Evolutionary conservation across 2,113 vertebrate species (phyloP).

Genomic region (Channa argus): DNA sequence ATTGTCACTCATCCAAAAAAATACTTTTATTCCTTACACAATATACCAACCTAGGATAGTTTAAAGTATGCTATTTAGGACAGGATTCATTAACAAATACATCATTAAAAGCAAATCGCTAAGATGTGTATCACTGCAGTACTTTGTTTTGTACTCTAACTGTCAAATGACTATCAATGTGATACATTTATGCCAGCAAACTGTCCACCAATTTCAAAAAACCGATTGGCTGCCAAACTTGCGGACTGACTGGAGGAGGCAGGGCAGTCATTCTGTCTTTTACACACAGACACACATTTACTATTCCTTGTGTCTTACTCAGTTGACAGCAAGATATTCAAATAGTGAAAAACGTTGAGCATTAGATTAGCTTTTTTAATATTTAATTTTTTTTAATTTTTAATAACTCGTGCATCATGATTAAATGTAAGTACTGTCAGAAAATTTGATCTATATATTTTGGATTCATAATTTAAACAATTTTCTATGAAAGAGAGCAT

Average conservation of each 20-base stretch:
- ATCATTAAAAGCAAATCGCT: no score
- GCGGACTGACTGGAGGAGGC: neutral
- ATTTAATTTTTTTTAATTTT: neutral
- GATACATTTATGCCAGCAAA: conserved; percentile 5
- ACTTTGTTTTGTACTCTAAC: neutral
- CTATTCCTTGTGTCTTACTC: neutral
- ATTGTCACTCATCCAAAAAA: no score
- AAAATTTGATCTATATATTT: neutral
- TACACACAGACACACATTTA: neutral
- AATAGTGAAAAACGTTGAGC: neutral
- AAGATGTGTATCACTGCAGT: neutral
- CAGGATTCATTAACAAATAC: no score
- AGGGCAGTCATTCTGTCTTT: neutral
- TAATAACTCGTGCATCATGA: neutral
- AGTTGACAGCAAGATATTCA: neutral
- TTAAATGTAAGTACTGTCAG: conserved; percentile 20
- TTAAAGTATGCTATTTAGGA: no score
- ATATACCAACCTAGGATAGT: no score
- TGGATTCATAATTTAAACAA: neutral
- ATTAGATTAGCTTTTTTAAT: neutral
- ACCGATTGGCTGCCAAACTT: conserved; percentile 42
- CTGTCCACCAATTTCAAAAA: neutral
- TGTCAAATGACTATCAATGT: neutral
- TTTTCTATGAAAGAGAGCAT: neutral
- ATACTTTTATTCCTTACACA: no score